Evolutionary conservation across 2,888 invertebrate species (phyloP), one percentile per base, ranked within the genome.

Genomic region (Listrodromus nycthemerus): DNA sequence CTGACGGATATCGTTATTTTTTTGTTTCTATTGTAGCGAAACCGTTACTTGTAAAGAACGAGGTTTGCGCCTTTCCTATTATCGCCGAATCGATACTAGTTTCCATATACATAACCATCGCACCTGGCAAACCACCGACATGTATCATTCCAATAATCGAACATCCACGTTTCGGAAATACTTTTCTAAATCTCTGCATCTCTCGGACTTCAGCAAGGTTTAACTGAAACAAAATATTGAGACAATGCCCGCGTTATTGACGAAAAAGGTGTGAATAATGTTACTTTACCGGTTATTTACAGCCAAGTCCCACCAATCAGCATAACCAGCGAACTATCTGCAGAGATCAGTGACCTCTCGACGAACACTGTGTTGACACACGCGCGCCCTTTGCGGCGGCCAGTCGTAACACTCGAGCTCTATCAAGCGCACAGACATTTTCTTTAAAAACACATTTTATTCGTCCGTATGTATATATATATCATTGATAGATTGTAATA

Each of bases 91-190:
- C n/a, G n/a, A 24, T 63, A 48, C 67, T 37, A 71, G 41, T 33
- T 67, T 4, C 58, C 63, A 21, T 78, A 55, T 13, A 52, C n/a
- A 45, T 5, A 21, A 55, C 41, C 19, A 41, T 55, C 6, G 13
- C 93, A 96, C 96, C 96, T 93, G 97, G 97, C 81, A 96, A 93
- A 63, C 96, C 95, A 87, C 94, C 94, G 1, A 96, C 94, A 91
- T 97, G 97, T 76, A 97, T 94, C 96, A 97, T 97, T 75, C 96
- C 96, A 88, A 97, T 95, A 48, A 96, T 92, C 81, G 94, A 94
- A 89, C 94, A 94, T 85, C 90, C 91, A 73, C 91, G 91, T 69
- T 93, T 92, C 2, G 90, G 91, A 87, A 95, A 95, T 65, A 95
- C 67, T 79, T 92, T 89, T 16, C 90, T 74, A 87, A 95, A 95